Base-by-base conservation (phyloP, 2,888 invertebrate species). In the Gonocerus acuteangulatus region DNA sequence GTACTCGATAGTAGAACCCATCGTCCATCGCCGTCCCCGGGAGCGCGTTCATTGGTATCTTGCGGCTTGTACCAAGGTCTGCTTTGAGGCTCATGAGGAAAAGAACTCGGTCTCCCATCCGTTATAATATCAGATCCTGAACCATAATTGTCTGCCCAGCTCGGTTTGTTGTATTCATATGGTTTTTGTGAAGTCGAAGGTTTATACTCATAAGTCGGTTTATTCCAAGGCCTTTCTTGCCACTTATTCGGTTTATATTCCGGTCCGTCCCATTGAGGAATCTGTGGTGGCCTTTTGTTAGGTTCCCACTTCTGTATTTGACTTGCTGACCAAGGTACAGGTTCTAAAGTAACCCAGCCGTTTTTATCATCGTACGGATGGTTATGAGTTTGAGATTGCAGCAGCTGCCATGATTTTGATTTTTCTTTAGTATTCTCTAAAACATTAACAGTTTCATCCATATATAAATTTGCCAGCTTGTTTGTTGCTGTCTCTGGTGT, bases 291-390 rank as follows among this genome's bases (percentile, higher is more conserved):
- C 78, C 70, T 80, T 79, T 62, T 78, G 76, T 81, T 82, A 0
- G 84, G 82, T 70, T 86, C 84, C 88, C 87, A 88, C 73, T 87
- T 87, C 1, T 87, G 85, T 65, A 87, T 84, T 74, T 87, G 87
- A 68, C 87, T 86, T 11, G 85, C 80, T 0, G 87, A 86, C 87
- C 87, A 88, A 0, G 87, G 87, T 2, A 88, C 2, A 83, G 71
- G 86, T 67, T 88, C 87, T 60, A 88, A 73, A 1, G 85, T 82
- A 0, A 88, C 86, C 88, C 88, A 88, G 1, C 86, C 87, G 60
- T 83, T 83, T 69, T 83, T 81, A 66, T 87, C 84, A 61, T 86
- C 84, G 65, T 78, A 81, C 0, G 83, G 81, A 69, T 80, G 80
- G 63, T 80, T 78, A 59, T 70, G 70, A 9, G 68, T 65, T 49